Evolutionary conservation across 2,888 invertebrate species (phyloP).

Genomic region (Lypha dubia): DNA sequence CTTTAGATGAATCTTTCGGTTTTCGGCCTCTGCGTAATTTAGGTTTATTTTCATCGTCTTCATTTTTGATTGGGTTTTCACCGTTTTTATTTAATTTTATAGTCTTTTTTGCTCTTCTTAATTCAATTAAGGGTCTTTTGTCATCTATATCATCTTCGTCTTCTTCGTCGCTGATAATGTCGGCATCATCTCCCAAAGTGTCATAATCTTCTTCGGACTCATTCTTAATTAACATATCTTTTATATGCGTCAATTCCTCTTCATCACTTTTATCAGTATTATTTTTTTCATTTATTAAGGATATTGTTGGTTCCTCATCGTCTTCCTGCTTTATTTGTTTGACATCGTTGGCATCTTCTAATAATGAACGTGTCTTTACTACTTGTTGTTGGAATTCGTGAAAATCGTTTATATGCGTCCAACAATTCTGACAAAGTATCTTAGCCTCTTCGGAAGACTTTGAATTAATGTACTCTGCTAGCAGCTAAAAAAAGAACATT

Average conservation of each 20-base stretch:
- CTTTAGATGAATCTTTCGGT: slow-evolving; percentile 24
- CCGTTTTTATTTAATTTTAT: slow-evolving; percentile 5
- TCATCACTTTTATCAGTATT: slow-evolving; percentile 40
- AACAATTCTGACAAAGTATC: slow-evolving; percentile 55
- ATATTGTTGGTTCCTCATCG: not conserved
- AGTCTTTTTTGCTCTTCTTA: slow-evolving; percentile 21
- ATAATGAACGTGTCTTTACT: slow-evolving; percentile 35
- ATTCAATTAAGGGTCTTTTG: slow-evolving; percentile 35
- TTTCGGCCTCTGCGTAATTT: slow-evolving; percentile 43
- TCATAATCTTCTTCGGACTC: slow-evolving; percentile 33
- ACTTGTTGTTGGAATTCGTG: slow-evolving; percentile 64
- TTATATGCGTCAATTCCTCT: slow-evolving; percentile 32
- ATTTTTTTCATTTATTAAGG: not conserved
- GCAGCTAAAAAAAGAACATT: slow-evolving; percentile 42
- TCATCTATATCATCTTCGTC: slow-evolving; percentile 40
- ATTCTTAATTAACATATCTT: slow-evolving; percentile 47
- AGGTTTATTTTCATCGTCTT: slow-evolving; percentile 6
- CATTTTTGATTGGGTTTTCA: not conserved
- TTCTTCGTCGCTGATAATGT: slow-evolving; percentile 1
- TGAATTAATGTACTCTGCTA: slow-evolving; percentile 28
- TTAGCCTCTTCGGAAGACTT: slow-evolving; percentile 21
- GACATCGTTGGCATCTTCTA: slow-evolving; percentile 5
- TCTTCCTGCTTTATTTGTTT: slow-evolving; percentile 48
- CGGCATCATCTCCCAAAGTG: not conserved
- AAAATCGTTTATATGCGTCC: slow-evolving; percentile 63